These are phyloP conservation scores for Parnassius apollo DNA, from an alignment of 2,888 invertebrate genomes.

Conservation along the genomic window DNA sequence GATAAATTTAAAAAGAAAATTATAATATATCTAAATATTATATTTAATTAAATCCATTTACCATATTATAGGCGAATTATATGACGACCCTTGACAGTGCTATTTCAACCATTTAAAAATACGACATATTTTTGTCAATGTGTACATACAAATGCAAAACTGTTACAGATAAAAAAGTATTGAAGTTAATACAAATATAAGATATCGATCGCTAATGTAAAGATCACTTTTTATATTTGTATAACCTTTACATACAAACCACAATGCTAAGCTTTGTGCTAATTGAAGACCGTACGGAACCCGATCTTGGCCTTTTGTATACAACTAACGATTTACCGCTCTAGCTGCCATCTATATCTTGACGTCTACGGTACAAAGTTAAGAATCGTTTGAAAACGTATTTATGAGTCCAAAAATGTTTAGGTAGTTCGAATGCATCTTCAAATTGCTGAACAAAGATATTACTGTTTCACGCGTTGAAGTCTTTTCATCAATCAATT, in stretches of 20 bases:
- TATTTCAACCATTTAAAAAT: no score
- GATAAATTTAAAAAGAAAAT: no score
- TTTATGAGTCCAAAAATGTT: slow-evolving; percentile 15
- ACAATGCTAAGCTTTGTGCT: slow-evolving; percentile 43
- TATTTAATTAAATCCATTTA: no score
- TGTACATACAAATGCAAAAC: no score
- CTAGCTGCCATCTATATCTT: slow-evolving; percentile 17
- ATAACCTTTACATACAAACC: slow-evolving; percentile 43
- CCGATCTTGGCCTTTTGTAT: slow-evolving; percentile 52
- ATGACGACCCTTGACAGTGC: no score
- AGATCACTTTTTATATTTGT: no score
- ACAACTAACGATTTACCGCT: slow-evolving; percentile 26
- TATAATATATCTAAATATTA: no score
- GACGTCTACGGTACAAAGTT: slow-evolving; percentile 32
- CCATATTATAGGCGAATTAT: no score
- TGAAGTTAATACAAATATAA: no score
- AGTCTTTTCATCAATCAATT: slow-evolving; percentile 41
- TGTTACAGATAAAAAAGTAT: no score
- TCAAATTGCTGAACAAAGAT: slow-evolving; percentile 53
- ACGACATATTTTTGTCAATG: no score
- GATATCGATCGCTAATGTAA: slow-evolving; percentile 13
- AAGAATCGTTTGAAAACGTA: slow-evolving; percentile 28
- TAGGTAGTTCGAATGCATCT: slow-evolving; percentile 37
- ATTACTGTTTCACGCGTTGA: slow-evolving; percentile 44
- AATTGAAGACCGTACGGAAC: slow-evolving; percentile 49